Base-by-base conservation (phyloP, 2,888 invertebrate genomes). In the Pristionchus arcanus region DNA sequence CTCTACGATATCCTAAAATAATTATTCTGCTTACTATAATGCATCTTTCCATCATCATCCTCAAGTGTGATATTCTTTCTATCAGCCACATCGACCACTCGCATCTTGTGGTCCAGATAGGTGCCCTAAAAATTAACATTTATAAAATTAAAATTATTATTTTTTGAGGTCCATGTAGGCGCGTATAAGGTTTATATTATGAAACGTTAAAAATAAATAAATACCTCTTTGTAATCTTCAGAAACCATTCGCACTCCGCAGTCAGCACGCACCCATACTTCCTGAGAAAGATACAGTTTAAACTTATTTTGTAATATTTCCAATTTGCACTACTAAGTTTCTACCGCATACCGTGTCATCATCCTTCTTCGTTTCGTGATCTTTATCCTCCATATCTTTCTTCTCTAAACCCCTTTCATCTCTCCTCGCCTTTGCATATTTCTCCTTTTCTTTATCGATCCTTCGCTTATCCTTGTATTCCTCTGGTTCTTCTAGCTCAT, bases 21-120 rank as follows among this genome's bases (percentile, higher is more conserved):
- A 55, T 55, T 2, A 11, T 2, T 63, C 11, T 7, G 53, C 91
- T 90, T 68, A 92, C 92, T 90, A 87, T 92, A 92, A 87, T 90
- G 90, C 1, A 87, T 90, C n/a, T 81, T 89, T 9, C 92, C 91
- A 59, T 85, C 42, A 28, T 93, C 92, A 71, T 93, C 92, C 81
- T 92, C 92, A 0, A 93, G 90, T 25, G 93, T 91, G 25, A 93
- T 90, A 63, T 92, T 91, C 63, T 91, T 90, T 37, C 86, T 86
- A 53, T 92, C 90, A 21, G 93, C 92, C 2, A 92, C 93, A 86
- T 93, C 93, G 5, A 93, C 91, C 42, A 93, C 92, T 42, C 92
- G 90, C 66, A 93, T 90, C 90, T 93, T 93, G 89, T 91, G 59
- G 16, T 91, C 88, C 77, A 88, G 34, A 34, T 88, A 28, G 21